phyloP scores from a whole-genome alignment of 2,888 invertebrate genomes.

The Mesorhabditis spiculigera region DNA sequence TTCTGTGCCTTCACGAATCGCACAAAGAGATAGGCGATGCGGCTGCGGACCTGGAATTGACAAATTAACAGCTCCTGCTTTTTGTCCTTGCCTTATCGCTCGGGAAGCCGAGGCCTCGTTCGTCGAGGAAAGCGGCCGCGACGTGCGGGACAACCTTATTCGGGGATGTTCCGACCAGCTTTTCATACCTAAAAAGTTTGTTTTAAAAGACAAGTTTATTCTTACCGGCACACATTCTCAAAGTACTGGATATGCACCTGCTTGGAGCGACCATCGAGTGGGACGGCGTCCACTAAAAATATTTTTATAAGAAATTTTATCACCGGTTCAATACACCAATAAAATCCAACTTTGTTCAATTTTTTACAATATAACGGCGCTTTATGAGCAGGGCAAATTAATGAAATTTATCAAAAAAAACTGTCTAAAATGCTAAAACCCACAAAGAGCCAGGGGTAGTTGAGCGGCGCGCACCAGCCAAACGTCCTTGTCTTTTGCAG shows the following conservation, averaged over 20 bases:
- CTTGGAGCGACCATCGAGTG: constrained; percentile 29
- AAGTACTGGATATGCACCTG: constrained; percentile 29
- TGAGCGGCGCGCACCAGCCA: constrained; percentile 27
- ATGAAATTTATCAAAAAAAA: too few species aligned
- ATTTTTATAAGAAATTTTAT: background rate
- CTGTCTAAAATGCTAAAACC: too few species aligned
- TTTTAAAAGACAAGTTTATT: background rate
- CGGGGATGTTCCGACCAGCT: constrained; percentile 17
- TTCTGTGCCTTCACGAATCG: constrained; percentile 65
- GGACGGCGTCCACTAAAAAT: constrained; percentile 17
- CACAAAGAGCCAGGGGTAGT: constrained; percentile 22
- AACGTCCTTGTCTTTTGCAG: constrained; percentile 24
- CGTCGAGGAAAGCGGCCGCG: constrained; percentile 33
- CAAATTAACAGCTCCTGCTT: too few species aligned
- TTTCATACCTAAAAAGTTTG: constrained; percentile 5
- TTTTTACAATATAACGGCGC: too few species aligned
- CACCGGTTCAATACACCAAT: background rate
- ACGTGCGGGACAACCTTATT: constrained; percentile 21
- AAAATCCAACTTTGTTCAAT: too few species aligned
- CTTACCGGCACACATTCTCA: constrained; percentile 12
- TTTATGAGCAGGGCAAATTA: too few species aligned
- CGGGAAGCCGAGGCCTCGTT: constrained; percentile 9
- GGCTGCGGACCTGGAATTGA: constrained; percentile 61
- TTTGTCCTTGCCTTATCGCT: background rate
- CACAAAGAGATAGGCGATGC: constrained; percentile 66